Evolutionary conservation across 2,888 invertebrate species (phyloP), one percentile per base, ranked within the genome.

Genomic region (Lymantria monacha): DNA sequence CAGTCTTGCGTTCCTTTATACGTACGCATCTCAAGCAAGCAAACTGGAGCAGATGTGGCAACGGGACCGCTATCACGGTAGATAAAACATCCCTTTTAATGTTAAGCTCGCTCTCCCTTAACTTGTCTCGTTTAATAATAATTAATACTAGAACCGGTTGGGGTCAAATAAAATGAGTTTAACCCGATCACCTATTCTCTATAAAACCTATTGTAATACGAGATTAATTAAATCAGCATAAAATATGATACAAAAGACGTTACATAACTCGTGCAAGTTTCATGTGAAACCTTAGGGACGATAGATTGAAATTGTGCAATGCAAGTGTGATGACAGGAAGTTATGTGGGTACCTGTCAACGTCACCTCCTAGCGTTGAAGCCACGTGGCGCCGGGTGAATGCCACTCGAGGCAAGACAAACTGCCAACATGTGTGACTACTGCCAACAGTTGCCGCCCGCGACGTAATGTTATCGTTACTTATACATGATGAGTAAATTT

Each of bases 1-100:
- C 73, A 70, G 71, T 62, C 77, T 69, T 69, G 69, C 61, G 55
- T 69, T 63, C 75, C 76, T 78, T 81, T 79, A 73, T 78, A 72
- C 68, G 69, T 74, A 65, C 65, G 70, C 68, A 57, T 69, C 42
- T 42, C 69, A 60, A 59, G 61, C 66, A 68, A 79, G 75, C 74
- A 79, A 87, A 87, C 81, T 81, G 79, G 85, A 82, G 88, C 90
- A 90, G 90, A 87, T 90, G 89, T 83, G 79, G 74, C 65, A 71
- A 67, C 61, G 65, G 12, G 76, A 66, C 71, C 72, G 68, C 72
- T 77, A 65, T 72, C 72, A 69, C 61, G 69, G 63, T 58, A 79
- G 73, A 81, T 78, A 81, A 77, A 81, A 69, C 73, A 72, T 73
- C 81, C 83, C 81, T 76, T 69, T 61, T 8, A 59, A 63, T 72